Conservation (phyloP, 2,113 vertebrate genomes). For the Rhodinocichla rosea region DNA sequence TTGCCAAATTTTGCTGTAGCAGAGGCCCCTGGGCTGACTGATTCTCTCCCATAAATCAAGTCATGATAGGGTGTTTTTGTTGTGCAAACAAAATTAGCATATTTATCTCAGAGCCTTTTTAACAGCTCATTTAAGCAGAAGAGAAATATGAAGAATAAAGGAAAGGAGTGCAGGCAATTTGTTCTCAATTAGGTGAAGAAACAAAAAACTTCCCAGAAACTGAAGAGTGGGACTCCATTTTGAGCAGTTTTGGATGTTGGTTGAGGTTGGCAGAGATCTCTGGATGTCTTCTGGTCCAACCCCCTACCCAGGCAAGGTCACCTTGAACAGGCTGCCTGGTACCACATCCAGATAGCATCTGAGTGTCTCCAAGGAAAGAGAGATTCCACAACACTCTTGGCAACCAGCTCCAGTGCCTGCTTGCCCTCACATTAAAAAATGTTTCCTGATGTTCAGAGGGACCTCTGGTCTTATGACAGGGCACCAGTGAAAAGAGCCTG, state of each 20-base stretch:
- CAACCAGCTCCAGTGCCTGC: neutral
- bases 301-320: neutral
- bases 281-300: neutral
- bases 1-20: neutral
- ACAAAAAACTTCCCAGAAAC: neutral
- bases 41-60: neutral
- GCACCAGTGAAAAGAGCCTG: neutral
- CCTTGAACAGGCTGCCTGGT: neutral
- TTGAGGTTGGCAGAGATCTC: neutral
- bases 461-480: neutral
- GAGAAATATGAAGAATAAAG: neutral
- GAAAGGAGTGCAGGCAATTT: neutral
- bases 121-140: neutral
- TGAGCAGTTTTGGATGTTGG: neutral
- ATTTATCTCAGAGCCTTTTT: neutral
- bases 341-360: accelerated
- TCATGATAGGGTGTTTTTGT: neutral
- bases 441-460: neutral
- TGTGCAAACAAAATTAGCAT: neutral
- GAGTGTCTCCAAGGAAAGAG: neutral
- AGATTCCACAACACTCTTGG: neutral
- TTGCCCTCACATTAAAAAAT: neutral
- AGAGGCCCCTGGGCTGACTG: neutral
- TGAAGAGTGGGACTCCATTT: neutral
- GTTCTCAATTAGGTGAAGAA: neutral